Conservation (phyloP, 2,113 vertebrate genomes). For the Ctenomys sociabilis region DNA sequence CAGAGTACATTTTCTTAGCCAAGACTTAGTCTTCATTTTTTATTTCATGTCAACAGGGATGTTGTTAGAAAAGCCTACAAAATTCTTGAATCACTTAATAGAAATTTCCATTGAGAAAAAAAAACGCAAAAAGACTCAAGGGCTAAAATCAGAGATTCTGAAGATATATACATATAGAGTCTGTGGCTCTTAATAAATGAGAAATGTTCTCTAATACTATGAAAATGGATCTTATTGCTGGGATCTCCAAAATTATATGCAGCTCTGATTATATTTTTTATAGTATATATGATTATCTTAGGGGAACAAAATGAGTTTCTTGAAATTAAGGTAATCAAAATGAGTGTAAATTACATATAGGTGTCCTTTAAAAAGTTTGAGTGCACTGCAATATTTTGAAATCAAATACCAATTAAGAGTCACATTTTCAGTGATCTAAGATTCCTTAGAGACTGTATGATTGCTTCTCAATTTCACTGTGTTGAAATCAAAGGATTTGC, state of each 20-base stretch:
- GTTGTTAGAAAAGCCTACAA: background rate
- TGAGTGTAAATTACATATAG: background rate
- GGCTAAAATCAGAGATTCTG: background rate
- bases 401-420: background rate
- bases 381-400: background rate
- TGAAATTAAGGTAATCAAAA: background rate
- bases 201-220: background rate
- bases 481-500: background rate
- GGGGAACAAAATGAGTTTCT: background rate
- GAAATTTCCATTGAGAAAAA: background rate
- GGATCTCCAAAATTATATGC: background rate
- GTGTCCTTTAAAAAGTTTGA: background rate
- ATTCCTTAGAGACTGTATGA: background rate
- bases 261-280: background rate
- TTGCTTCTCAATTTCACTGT: background rate
- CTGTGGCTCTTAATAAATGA: background rate
- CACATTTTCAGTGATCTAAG: background rate
- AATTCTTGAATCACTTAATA: background rate
- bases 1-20: background rate
- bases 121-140: background rate
- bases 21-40: background rate
- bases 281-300: background rate
- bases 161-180: background rate
- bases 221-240: background rate
- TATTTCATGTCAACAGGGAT: background rate